Percentiles rank a stretch among this genome's conserved stretches.
Evolutionary conservation across 2,113 vertebrate species (phyloP).

Genomic region (Plestiodon gilberti): DNA sequence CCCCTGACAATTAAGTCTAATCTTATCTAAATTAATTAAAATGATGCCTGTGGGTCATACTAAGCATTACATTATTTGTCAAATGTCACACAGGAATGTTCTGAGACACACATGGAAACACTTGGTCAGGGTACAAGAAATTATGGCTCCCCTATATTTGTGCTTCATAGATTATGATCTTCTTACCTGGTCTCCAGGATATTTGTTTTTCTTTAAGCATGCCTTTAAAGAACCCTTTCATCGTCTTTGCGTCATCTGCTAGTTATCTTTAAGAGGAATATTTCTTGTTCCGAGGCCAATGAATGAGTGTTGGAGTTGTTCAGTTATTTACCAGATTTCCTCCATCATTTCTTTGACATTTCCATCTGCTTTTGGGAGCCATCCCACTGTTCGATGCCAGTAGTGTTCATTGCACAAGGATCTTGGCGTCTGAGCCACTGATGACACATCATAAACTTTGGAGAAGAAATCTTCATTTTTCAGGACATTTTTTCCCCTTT

Average conservation of each 20-base stretch:
- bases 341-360: slow-evolving; percentile 71
- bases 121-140: not conserved
- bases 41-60: not conserved
- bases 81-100: slow-evolving; percentile 2
- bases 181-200: slow-evolving; percentile 26
- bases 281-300: slow-evolving; percentile 45
- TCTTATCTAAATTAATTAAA: slow-evolving; percentile 3
- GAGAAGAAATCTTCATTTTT: slow-evolving; percentile 37
- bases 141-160: not conserved
- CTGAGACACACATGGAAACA: not conserved
- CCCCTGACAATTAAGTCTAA: too few species aligned
- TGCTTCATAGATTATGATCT: not conserved
- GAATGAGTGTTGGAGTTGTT: slow-evolving; percentile 62
- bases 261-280: slow-evolving; percentile 28
- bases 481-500: slow-evolving; percentile 55
- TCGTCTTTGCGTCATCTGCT: slow-evolving; percentile 41
- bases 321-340: slow-evolving; percentile 68
- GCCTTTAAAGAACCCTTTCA: slow-evolving; percentile 53
- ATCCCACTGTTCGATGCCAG: slow-evolving; percentile 65
- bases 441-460: slow-evolving; percentile 57
- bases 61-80: not conserved
- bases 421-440: slow-evolving; percentile 66
- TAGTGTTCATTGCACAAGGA: slow-evolving; percentile 72
- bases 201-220: slow-evolving; percentile 29
- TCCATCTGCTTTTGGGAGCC: slow-evolving; percentile 69